phyloP scores from a whole-genome alignment of 2,888 invertebrate species.

The Carcina quercana region DNA sequence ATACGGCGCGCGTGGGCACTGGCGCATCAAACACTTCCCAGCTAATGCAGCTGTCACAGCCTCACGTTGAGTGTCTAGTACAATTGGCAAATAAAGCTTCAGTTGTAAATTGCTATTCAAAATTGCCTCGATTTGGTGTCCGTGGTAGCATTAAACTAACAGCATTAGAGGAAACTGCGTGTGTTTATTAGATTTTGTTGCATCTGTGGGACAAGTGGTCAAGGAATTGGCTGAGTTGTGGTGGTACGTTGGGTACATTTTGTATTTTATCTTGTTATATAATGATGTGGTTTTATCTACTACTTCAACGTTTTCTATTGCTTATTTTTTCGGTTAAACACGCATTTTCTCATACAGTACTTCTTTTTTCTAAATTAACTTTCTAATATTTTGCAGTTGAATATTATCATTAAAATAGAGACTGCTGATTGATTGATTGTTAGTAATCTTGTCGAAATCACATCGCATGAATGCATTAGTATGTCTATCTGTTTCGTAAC shows the following conservation, averaged over 20 bases:
- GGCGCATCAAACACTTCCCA: slow-evolving; percentile 73
- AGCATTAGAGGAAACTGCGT: slow-evolving; percentile 21
- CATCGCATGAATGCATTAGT: no score
- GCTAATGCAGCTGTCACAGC: slow-evolving; percentile 28
- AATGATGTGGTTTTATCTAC: slow-evolving; percentile 2
- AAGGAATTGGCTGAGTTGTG: slow-evolving; percentile 27
- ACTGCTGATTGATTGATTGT: no score
- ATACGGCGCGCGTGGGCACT: slow-evolving; percentile 78
- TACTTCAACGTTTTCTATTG: slow-evolving; percentile 1
- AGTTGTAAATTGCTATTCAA: slow-evolving; percentile 41
- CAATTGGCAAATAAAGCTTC: slow-evolving; percentile 35
- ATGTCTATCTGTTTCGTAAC: no score
- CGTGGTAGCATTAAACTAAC: slow-evolving; percentile 13
- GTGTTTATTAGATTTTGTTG: slow-evolving; percentile 19
- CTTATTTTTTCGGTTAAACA: slow-evolving; percentile 9
- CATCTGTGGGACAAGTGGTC: slow-evolving; percentile 13
- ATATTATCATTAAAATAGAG: no score
- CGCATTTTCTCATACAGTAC: no score
- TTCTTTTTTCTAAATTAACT: no score
- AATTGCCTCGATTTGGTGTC: slow-evolving; percentile 17
- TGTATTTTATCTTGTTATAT: slow-evolving; percentile 15
- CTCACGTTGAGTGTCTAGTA: slow-evolving; percentile 55
- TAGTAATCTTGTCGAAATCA: no score
- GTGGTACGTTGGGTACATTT: slow-evolving; percentile 69
- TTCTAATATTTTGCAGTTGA: no score